Conservation (phyloP, 1,140 invertebrate genomes). For the Trichonephila clavipes region DNA sequence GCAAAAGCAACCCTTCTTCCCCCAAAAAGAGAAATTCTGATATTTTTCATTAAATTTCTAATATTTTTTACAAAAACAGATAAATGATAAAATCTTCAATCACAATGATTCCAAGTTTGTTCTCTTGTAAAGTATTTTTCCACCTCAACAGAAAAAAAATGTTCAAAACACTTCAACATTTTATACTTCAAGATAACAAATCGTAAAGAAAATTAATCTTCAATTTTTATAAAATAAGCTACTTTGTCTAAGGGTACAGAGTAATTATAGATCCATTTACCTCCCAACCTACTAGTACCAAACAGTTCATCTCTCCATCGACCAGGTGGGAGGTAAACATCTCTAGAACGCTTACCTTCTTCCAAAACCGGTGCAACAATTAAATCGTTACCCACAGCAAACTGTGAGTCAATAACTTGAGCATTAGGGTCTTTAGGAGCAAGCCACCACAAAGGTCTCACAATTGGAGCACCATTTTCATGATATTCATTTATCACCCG, state of each 20-base stretch:
- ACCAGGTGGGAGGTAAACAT: conserved; percentile 91
- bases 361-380: conserved; percentile 94
- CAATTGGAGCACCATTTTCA: conserved; percentile 89
- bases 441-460: conserved; percentile 95
- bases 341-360: conserved; percentile 84
- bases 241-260: conserved; percentile 89
- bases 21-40: too few species aligned
- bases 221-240: conserved; percentile 86
- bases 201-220: conserved; percentile 47
- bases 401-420: conserved; percentile 90
- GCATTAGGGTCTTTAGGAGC: conserved; percentile 90
- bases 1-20: too few species aligned
- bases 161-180: neutral
- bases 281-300: conserved; percentile 90
- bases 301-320: conserved; percentile 94
- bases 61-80: too few species aligned
- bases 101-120: too few species aligned
- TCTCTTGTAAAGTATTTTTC: too few species aligned
- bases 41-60: too few species aligned
- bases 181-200: neutral
- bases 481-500: conserved; percentile 87
- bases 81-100: too few species aligned
- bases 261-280: conserved; percentile 93
- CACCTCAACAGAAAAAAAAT: too few species aligned
- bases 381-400: conserved; percentile 93